Conservation (phyloP, 2,797 vertebrate species). For the Limosa lapponica region DNA sequence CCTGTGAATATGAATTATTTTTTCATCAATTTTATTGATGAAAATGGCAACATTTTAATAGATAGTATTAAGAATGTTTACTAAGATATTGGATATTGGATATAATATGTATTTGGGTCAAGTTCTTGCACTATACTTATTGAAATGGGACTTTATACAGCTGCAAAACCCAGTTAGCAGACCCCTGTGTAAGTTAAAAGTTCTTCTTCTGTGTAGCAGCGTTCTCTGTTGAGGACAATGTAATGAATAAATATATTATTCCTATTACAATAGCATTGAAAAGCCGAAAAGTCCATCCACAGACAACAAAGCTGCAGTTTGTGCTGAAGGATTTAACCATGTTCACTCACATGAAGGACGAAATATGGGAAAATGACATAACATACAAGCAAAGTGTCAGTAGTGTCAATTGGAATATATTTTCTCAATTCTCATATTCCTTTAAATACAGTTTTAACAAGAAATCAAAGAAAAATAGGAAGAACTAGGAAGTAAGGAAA, state of each 20-base stretch:
- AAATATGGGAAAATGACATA: background rate
- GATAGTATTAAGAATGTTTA: background rate
- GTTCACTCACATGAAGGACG: background rate
- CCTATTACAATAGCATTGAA: fast-evolving
- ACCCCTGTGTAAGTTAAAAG: background rate
- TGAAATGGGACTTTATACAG: background rate
- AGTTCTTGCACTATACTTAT: background rate
- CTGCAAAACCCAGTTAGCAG: background rate
- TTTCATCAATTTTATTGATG: background rate
- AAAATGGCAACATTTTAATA: background rate
- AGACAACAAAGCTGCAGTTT: background rate
- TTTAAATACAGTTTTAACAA: background rate
- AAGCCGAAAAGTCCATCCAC: background rate
- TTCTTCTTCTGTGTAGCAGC: background rate
- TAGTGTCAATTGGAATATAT: background rate
- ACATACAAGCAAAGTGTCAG: background rate
- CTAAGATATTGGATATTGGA: background rate
- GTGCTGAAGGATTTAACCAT: background rate
- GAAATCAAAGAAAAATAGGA: background rate
- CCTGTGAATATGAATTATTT: background rate
- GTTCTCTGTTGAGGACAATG: background rate
- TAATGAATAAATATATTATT: background rate
- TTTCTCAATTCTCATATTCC: background rate
- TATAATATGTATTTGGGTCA: background rate
- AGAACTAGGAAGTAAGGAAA: background rate